These are phyloP conservation scores for Recurvirostra avosetta DNA, from an alignment of 2,113 vertebrate genomes.

Conservation along the genomic window DNA sequence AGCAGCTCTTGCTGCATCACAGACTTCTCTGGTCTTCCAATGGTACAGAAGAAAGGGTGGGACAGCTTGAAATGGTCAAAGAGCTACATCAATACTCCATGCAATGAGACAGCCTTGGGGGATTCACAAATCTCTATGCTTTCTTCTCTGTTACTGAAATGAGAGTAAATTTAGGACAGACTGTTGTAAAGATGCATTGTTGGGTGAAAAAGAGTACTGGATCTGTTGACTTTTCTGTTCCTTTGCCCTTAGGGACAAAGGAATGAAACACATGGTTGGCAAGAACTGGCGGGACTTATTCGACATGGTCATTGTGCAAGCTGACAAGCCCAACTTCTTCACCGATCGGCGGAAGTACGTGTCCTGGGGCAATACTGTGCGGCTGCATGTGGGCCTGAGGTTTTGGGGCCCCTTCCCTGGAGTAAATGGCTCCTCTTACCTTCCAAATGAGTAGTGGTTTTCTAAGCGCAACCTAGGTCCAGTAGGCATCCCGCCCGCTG, in stretches of 20 bases:
- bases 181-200: neutral
- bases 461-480: neutral
- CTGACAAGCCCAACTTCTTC: conserved; percentile 82
- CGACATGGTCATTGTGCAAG: conserved; percentile 81
- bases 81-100: neutral
- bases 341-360: conserved; percentile 79
- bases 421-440: neutral
- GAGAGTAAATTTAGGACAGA: neutral
- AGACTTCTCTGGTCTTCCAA: neutral
- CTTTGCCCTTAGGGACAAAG: conserved; percentile 73
- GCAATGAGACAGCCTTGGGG: neutral
- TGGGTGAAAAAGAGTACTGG: neutral
- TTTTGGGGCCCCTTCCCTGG: neutral
- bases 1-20: neutral
- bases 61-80: neutral
- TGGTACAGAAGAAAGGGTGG: neutral
- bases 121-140: neutral
- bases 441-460: neutral
- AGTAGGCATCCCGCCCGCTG: neutral
- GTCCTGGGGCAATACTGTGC: neutral
- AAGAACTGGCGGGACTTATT: conserved; percentile 81
- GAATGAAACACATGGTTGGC: conserved; percentile 84
- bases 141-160: neutral
- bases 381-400: neutral
- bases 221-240: neutral